phyloP scores from a whole-genome alignment of 2,113 vertebrate genomes.

The Copsychus sechellarum region DNA sequence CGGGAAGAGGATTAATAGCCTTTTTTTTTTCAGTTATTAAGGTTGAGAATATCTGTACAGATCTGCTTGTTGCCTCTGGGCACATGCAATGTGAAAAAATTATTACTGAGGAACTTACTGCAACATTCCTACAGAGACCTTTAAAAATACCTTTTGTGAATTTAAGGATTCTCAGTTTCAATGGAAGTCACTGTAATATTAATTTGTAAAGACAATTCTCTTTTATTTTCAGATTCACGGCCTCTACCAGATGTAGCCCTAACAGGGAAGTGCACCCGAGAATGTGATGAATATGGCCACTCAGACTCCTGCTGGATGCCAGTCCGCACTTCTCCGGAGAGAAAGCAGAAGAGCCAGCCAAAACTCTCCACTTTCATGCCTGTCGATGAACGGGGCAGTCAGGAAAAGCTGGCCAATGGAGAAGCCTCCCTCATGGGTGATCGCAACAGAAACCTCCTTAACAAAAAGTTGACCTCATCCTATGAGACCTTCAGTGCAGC shows the following conservation, averaged over 20 bases:
- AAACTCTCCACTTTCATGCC: slow-evolving; percentile 99
- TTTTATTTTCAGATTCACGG: slow-evolving; percentile 88
- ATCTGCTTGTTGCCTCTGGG: neutral
- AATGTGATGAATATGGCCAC: slow-evolving; percentile 98
- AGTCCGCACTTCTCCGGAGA: slow-evolving; percentile 95
- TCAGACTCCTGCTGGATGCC: slow-evolving; percentile 99
- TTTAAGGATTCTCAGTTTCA: neutral
- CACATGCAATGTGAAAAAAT: neutral
- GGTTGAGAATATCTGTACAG: neutral
- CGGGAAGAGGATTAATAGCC: neutral
- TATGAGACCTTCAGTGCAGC: slow-evolving; percentile 92
- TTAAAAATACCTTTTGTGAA: slow-evolving; percentile 27
- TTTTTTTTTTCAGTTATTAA: neutral
- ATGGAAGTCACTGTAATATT: neutral
- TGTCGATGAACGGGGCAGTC: slow-evolving; percentile 88
- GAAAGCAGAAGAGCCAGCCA: slow-evolving; percentile 93
- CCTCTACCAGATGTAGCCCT: slow-evolving; percentile 99
- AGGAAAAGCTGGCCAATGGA: slow-evolving; percentile 94
- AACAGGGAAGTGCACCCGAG: slow-evolving; percentile 97
- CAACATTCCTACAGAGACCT: neutral
- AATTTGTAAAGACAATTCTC: slow-evolving; percentile 15
- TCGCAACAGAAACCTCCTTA: slow-evolving; percentile 97
- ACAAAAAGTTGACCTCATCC: slow-evolving; percentile 96
- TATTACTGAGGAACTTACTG: neutral
- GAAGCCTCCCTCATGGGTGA: slow-evolving; percentile 95